Conservation (phyloP, 2,888 invertebrate genomes). For the Netelia virgata region DNA sequence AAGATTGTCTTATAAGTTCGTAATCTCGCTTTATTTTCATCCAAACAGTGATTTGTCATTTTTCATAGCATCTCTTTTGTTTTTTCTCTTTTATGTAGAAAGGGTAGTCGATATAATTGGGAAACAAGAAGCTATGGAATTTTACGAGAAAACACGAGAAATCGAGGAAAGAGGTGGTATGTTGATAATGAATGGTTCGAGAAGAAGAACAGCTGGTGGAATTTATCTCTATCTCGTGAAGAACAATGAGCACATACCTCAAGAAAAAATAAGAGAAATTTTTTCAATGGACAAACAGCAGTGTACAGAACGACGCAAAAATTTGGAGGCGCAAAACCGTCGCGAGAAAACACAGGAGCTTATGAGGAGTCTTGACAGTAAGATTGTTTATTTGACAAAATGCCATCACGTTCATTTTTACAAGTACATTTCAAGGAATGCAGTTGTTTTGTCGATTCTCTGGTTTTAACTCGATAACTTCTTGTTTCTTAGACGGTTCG, state of each 20-base stretch:
- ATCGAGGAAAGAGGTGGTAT: conserved; percentile 95
- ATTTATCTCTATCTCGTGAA: conserved; percentile 94
- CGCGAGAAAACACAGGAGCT: conserved; percentile 89
- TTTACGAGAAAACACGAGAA: conserved; percentile 92
- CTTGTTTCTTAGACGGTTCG: conserved; percentile 78
- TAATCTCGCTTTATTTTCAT: conserved; percentile 60
- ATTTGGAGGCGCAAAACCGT: conserved; percentile 86
- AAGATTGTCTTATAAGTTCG: conserved; percentile 91
- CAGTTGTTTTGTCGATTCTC: too few species aligned
- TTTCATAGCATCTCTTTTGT: conserved; percentile 13
- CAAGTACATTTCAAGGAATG: not conserved
- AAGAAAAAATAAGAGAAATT: conserved; percentile 89
- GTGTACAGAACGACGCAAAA: conserved; percentile 86
- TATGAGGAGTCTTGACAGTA: conserved; percentile 84
- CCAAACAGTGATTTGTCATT: conserved; percentile 5
- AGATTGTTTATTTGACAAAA: conserved; percentile 48
- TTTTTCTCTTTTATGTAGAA: conserved; percentile 85
- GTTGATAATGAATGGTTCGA: conserved; percentile 92
- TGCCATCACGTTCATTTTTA: not conserved
- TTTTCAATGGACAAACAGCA: conserved; percentile 89
- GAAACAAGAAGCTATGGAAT: conserved; percentile 89
- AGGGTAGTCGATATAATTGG: conserved; percentile 91
- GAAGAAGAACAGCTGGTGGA: conserved; percentile 95
- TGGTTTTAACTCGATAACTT: too few species aligned
- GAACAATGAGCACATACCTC: conserved; percentile 89